phyloP scores from a whole-genome alignment of 2,113 vertebrate species.

The Zosterops pallidus region DNA sequence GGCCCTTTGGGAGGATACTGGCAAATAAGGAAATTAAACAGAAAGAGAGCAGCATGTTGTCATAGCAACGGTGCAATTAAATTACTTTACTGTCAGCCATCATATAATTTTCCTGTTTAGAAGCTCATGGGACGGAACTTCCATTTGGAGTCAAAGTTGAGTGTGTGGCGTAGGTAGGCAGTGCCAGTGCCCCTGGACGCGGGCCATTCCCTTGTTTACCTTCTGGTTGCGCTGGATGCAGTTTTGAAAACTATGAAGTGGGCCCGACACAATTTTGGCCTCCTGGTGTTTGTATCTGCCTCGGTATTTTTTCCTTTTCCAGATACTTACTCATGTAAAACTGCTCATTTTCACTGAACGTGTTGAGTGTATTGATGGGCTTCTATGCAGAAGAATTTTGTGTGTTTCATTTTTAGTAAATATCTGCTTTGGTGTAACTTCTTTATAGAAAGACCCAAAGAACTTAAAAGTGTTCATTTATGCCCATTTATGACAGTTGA shows the following conservation, averaged over 20 bases:
- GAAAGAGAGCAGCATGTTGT: conserved; percentile 86
- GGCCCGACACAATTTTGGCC: neutral
- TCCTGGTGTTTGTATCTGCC: neutral
- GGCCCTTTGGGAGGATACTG: conserved; percentile 77
- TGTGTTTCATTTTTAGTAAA: neutral
- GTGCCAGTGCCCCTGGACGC: neutral
- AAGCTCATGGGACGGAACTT: conserved; percentile 81
- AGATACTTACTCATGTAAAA: neutral
- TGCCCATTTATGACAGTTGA: neutral
- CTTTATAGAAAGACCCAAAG: neutral
- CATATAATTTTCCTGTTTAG: conserved; percentile 86
- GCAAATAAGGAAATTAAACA: conserved; percentile 88
- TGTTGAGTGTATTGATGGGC: neutral
- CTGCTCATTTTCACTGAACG: neutral
- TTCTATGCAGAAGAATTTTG: neutral
- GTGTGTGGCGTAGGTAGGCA: neutral
- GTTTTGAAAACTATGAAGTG: neutral
- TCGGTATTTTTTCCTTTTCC: neutral
- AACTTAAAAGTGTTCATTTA: neutral
- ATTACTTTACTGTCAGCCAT: conserved; percentile 90
- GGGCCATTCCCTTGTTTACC: neutral
- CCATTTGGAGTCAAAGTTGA: conserved; percentile 76
- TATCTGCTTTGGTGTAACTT: neutral
- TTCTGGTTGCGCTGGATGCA: neutral
- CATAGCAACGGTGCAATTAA: conserved; percentile 90